Percentiles rank a stretch among this genome's conserved stretches.
Conservation (phyloP, 2,888 invertebrate genomes). For the Diarsia mendica region DNA sequence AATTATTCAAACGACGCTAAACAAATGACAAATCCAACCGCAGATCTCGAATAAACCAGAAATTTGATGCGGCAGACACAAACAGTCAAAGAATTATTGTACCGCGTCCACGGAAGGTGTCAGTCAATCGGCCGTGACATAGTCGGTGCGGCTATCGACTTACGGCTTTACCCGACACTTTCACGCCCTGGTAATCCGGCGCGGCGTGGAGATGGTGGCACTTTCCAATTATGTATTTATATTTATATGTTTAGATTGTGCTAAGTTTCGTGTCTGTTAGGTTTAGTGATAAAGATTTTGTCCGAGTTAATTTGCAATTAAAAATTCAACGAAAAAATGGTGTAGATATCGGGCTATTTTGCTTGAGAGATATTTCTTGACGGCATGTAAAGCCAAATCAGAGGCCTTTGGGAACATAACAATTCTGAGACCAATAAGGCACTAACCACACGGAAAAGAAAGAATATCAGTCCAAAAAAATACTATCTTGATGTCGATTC, state of each 20-base stretch:
- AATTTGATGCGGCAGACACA: slow-evolving; percentile 28
- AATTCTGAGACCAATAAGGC: no score
- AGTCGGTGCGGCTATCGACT: slow-evolving; percentile 60
- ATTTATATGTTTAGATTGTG: neutral
- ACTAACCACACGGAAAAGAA: no score
- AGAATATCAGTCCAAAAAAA: neutral
- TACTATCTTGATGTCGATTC: neutral
- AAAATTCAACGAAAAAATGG: no score
- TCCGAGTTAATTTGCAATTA: no score
- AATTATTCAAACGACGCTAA: neutral
- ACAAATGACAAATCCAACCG: neutral
- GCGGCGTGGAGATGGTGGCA: slow-evolving; percentile 13
- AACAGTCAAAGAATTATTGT: slow-evolving; percentile 27
- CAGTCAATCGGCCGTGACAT: slow-evolving; percentile 57
- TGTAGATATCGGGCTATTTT: no score
- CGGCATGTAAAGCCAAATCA: no score
- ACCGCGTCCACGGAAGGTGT: slow-evolving; percentile 60
- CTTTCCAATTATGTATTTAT: slow-evolving; percentile 19
- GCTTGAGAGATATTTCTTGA: no score
- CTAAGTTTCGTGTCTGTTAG: neutral
- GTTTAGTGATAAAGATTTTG: neutral
- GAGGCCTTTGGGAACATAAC: no score
- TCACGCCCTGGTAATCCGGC: slow-evolving; percentile 67
- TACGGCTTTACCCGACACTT: slow-evolving; percentile 73
- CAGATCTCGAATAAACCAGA: slow-evolving; percentile 10